phyloP scores from a whole-genome alignment of 2,888 invertebrate species.

The Lycaena phlaeas region DNA sequence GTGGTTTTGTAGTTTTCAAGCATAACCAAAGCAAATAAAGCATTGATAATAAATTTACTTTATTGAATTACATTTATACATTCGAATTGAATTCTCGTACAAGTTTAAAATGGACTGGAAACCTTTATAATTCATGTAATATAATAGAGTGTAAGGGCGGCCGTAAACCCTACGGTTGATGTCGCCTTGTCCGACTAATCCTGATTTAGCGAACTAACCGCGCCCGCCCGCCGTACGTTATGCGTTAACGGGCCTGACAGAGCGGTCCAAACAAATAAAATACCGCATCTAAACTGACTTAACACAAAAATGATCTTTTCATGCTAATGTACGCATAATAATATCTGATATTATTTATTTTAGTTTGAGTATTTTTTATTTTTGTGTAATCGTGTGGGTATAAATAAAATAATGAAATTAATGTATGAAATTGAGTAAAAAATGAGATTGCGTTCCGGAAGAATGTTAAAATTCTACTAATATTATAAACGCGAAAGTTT shows the following conservation, averaged over 20 bases:
- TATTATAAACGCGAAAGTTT: too few species aligned
- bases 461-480: too few species aligned
- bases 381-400: too few species aligned
- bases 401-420: too few species aligned
- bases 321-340: too few species aligned
- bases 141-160: constrained; percentile 40
- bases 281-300: neutral
- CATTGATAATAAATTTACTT: neutral
- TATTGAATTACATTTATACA: neutral
- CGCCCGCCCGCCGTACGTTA: constrained; percentile 46
- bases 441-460: too few species aligned
- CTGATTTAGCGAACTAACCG: constrained; percentile 62
- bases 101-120: constrained; percentile 11
- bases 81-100: constrained; percentile 5
- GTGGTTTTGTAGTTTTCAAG: too few species aligned
- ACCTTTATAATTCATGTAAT: constrained; percentile 46
- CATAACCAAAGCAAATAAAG: neutral
- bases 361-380: too few species aligned
- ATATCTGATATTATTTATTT: too few species aligned
- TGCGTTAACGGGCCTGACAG: constrained; percentile 37
- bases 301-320: too few species aligned
- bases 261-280: constrained; percentile 16
- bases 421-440: too few species aligned
- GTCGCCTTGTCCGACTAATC: constrained; percentile 58
- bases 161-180: constrained; percentile 57